Base-by-base conservation (phyloP, 2,113 vertebrate genomes). In the Perca flavescens region DNA sequence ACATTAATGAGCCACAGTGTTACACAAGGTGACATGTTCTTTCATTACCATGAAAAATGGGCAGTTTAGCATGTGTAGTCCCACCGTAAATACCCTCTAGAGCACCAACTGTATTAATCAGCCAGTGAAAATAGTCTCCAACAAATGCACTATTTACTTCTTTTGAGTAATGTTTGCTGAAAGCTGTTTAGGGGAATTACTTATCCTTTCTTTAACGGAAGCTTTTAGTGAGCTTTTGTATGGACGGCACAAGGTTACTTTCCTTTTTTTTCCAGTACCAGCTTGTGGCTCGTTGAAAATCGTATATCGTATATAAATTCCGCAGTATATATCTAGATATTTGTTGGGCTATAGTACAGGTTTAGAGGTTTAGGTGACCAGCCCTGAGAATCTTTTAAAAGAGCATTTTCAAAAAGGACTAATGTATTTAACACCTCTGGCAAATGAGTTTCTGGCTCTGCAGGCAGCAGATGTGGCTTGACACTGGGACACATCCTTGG, bases 401-500 rank as follows among this genome's bases (percentile, higher is more conserved):
- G 19, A 54, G 47, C 12, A 22, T 36, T 50, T 40, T 5, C n/a
- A 31, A 60, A 54, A 64, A 28, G 2, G 3, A 15, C n/a, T 11
- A 49, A 36, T 3, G 56, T 56, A 63, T 63, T 58, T 57, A 25
- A 17, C 16, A 50, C 17, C 5, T 11, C 4, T 9, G 2, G 5
- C 15, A 7, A n/a, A 57, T 40, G 40, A 40, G 4, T 62, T 57
- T 67, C 14, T 63, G 8, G 7, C 54, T 79, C 66, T 21, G 52
- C n/a, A 57, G 68, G 25, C 57, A 56, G 14, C 50, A 62, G 43
- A 40, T 60, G 61, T 69, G 34, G 56, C 60, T 49, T 61, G 61
- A 80, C 34, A 77, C 22, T 49, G 40, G 36, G 87, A 86, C 74
- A 49, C 60, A 64, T 81, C 58, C 34, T 78, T 36, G 28, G 21